Base-by-base conservation (phyloP, 2,113 vertebrate species). In the Tenebrosternarchus preto region DNA sequence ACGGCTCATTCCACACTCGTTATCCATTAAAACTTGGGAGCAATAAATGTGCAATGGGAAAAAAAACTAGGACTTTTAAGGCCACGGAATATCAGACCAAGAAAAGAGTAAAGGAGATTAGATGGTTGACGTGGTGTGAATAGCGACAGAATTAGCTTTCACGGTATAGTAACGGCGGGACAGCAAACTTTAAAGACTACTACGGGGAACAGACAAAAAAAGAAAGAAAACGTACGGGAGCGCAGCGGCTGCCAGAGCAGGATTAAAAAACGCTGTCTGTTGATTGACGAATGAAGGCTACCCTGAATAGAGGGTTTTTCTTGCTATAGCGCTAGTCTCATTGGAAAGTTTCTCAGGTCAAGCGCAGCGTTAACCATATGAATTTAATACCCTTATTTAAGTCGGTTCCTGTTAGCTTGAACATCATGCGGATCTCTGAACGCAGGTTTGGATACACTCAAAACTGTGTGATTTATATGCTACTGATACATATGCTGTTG, bases 1-100 rank as follows among this genome's bases (percentile, higher is more conserved):
- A 93, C 90, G 83, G 90, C 94, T 95, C 93, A 96, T 96, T 96
- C 93, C 93, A 95, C 95, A 95, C 95, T 96, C 94, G 95, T 95
- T 95, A 96, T 94, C 92, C 92, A 91, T 92, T 92, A 91, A 93
- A 94, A 94, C 92, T 92, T 91, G 92, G 92, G 92, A 91, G 93
- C 92, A 91, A 89, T 90, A 94, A 94, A 94, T 91, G 90, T 90
- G 90, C 83, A 82, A 87, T 93, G 92, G 93, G 88, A 93, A 92
- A 92, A 90, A 92, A 91, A 90, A 88, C 91, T 91, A 50, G 43
- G 43, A 50, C 12, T 50, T 50, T 50, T 50, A 50, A 50, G 92
- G 91, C 90, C 88, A 88, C 90, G 93, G 94, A 95, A 95, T 95
- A 92, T 93, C 86, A 89, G 87, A 94, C 93, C 33, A 2, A 29